Conservation (phyloP, 2,113 vertebrate species). For the Plotosus lineatus region DNA sequence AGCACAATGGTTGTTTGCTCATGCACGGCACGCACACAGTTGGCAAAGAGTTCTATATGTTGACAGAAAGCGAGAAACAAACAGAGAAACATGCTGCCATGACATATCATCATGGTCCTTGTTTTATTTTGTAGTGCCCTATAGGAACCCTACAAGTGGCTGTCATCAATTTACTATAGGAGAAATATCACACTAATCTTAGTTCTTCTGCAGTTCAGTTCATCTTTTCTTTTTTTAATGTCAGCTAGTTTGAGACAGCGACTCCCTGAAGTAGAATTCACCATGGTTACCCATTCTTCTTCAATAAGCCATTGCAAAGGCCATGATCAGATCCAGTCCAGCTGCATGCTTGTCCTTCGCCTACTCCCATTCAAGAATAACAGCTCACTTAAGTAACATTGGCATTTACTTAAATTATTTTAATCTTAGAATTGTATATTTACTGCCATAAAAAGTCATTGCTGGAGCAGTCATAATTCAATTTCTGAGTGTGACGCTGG, state of each 20-base stretch:
- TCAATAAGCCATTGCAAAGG: constrained; percentile 15
- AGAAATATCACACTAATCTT: not conserved
- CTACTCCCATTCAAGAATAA: constrained; percentile 17
- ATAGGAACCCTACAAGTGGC: not conserved
- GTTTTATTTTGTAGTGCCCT: too few species aligned
- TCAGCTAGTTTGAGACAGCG: not conserved
- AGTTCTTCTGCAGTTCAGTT: not conserved
- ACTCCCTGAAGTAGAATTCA: constrained; percentile 33
- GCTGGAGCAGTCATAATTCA: too few species aligned
- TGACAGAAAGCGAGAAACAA: too few species aligned
- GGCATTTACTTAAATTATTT: not conserved
- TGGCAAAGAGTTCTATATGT: too few species aligned
- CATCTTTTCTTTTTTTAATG: not conserved
- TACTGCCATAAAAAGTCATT: constrained; percentile 1
- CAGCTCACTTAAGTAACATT: constrained; percentile 8
- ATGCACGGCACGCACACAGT: too few species aligned
- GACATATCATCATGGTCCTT: too few species aligned
- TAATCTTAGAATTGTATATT: constrained; percentile 12
- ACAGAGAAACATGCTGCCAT: too few species aligned
- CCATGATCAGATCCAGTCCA: constrained; percentile 21
- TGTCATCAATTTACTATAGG: not conserved
- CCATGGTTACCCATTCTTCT: constrained; percentile 38
- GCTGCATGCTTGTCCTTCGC: constrained; percentile 30
- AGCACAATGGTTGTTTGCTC: too few species aligned
- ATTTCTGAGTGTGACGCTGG: too few species aligned